Evolutionary conservation across 2,113 vertebrate genomes (phyloP).

Genomic region (Rynchops niger): DNA sequence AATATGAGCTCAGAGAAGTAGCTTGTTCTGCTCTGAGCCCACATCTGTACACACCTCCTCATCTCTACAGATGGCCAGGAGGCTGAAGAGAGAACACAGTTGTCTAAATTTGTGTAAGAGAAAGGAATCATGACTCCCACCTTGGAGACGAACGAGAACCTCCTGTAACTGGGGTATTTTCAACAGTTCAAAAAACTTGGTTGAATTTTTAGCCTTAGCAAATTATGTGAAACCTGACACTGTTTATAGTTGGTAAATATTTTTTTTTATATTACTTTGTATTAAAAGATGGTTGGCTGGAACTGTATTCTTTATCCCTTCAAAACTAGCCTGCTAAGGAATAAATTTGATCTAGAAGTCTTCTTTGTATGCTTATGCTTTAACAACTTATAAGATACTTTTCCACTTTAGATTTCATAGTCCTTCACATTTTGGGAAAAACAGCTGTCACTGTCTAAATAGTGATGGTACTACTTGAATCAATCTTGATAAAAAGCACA

Average conservation of each 20-base stretch:
- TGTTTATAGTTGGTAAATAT: background rate
- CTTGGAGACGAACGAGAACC: constrained; percentile 21
- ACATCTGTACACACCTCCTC: constrained; percentile 67
- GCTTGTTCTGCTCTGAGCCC: constrained; percentile 57
- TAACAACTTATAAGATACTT: background rate
- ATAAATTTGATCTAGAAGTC: background rate
- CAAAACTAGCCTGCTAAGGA: background rate
- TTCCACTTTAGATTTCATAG: background rate
- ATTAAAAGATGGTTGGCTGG: background rate
- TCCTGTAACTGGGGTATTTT: constrained; percentile 20
- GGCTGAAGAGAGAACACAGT: constrained; percentile 65
- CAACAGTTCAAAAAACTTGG: background rate
- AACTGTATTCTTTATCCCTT: background rate
- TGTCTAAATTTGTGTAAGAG: constrained; percentile 61
- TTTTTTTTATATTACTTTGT: background rate
- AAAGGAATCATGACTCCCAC: constrained; percentile 65
- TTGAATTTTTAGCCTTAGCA: background rate
- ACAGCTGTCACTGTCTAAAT: background rate
- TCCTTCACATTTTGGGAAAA: background rate
- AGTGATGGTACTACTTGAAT: background rate
- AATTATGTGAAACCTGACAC: background rate
- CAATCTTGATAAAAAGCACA: background rate
- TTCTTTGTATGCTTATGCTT: background rate
- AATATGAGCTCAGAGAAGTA: constrained; percentile 53
- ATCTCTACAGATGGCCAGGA: constrained; percentile 67